Base-by-base conservation (phyloP, 2,113 vertebrate species). In the Heliornis fulica region DNA sequence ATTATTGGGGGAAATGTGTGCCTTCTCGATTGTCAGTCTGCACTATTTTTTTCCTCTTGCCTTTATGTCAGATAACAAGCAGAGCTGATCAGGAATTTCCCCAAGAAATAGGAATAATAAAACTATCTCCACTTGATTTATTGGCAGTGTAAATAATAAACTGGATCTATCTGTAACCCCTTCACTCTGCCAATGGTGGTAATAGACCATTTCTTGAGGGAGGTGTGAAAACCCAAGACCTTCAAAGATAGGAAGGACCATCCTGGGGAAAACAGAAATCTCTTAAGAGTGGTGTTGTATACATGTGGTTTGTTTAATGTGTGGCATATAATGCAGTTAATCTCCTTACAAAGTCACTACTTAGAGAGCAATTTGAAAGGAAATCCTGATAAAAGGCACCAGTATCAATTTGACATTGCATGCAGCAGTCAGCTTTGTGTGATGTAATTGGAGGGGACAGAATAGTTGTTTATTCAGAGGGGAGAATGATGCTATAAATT, bases 291-390 rank as follows among this genome's bases (percentile, higher is more conserved):
- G 89, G 11, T 83, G 83, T 87, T 84, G 80, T 89, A 87, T 87
- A 91, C 74, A 64, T 87, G 80, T 75, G 80, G 85, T 89, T 96
- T 96, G 90, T 96, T 96, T 94, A 96, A 96, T 92, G 92, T 78
- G 76, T 95, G 90, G 36, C 84, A 93, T 97, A 95, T 87, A 90
- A 96, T 94, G 86, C 87, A 94, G 82, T 84, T 94, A 96, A 96
- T 92, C 85, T 94, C 80, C 87, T 95, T 96, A 96, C 80, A 94
- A 74, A 94, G 87, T 88, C 88, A 83, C 78, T 96, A 88, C 95
- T 95, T 95, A 95, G 92, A 95, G 85, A 96, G 94, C 80, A 94
- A 82, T 95, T 93, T 90, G 83, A 91, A 87, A 94, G 91, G 89
- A 94, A 90, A 97, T 95, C 68, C 89, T 89, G 92, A 95, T 91